Base-by-base conservation (phyloP, 2,797 vertebrate genomes). In the Scolopax rusticola region DNA sequence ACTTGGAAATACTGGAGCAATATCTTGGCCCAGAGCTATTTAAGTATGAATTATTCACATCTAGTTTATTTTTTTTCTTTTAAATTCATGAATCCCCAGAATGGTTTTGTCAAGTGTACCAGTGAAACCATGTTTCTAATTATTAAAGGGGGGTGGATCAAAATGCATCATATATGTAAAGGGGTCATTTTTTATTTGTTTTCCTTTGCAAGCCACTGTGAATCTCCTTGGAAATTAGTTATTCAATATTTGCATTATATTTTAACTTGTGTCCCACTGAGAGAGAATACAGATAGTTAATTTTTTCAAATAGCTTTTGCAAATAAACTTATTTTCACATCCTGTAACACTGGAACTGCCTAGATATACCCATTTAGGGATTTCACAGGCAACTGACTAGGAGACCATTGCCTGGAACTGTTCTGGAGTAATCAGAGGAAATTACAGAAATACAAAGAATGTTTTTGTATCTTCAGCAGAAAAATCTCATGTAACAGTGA, bases 41-140 rank as follows among this genome's bases (percentile, higher is more conserved):
- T 95, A 94, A 94, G 33, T 85, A 96, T 96, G 96, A 96, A 95
- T 97, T 97, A 97, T 96, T 97, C 95, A 95, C 71, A 1, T 93
- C 82, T 76, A 95, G 73, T 75, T 94, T 92, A 41, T 70, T 84
- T 93, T 89, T 93, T 93, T 78, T 40, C 43, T 95, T 97, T 96
- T 84, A 92, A 96, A 94, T 96, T 96, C 90, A 94, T 88, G 88
- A 96, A 95, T 93, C 88, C 54, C 63, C 93, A 95, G 88, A 94
- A 95, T 48, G 19, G 59, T 87, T 95, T 94, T 92, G 50, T 78
- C 54, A 95, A 95, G 40, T 81, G 32, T 85, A 78, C 77, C 86
- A 89, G 69, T 92, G 82, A 89, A 95, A 50, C 25, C 25, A 30
- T 56, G 57, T 87, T 95, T 94, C 84, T 95, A 94, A 95, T 96